Percentiles rank a stretch among this genome's conserved stretches.
Conservation (phyloP, 2,888 invertebrate species). For the Boloria euphrosyne region DNA sequence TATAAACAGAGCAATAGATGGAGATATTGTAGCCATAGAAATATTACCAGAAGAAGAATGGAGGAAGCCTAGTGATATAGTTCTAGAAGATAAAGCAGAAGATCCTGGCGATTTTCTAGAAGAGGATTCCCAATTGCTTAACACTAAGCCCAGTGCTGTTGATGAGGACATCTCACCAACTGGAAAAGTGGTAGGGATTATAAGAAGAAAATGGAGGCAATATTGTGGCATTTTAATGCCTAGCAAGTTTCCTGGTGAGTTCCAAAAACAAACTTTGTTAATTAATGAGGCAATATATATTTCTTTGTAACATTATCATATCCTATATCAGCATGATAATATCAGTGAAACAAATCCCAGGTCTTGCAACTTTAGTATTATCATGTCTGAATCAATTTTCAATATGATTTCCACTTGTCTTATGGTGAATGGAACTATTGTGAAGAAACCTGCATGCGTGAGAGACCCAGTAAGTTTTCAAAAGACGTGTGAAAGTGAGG, state of each 20-base stretch:
- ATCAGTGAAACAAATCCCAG: no score
- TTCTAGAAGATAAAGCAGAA: conserved; percentile 88
- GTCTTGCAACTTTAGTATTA: no score
- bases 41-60: conserved; percentile 94
- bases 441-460: no score
- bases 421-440: no score
- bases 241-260: conserved; percentile 84
- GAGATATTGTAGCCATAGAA: conserved; percentile 95
- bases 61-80: conserved; percentile 94
- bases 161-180: conserved; percentile 75
- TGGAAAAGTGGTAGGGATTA: conserved; percentile 91
- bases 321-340: background rate
- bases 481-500: no score
- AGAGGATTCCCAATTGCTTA: conserved; percentile 79
- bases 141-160: conserved; percentile 49
- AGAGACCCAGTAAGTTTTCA: no score
- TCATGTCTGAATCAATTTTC: no score
- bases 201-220: conserved; percentile 97
- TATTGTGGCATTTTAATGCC: conserved; percentile 97
- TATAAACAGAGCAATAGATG: conserved; percentile 96
- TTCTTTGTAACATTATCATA: background rate
- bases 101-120: conserved; percentile 87
- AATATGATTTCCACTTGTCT: no score
- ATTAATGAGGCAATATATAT: background rate
- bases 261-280: background rate